phyloP scores from a whole-genome alignment of 2,888 invertebrate species.

The Nomada fucata region DNA sequence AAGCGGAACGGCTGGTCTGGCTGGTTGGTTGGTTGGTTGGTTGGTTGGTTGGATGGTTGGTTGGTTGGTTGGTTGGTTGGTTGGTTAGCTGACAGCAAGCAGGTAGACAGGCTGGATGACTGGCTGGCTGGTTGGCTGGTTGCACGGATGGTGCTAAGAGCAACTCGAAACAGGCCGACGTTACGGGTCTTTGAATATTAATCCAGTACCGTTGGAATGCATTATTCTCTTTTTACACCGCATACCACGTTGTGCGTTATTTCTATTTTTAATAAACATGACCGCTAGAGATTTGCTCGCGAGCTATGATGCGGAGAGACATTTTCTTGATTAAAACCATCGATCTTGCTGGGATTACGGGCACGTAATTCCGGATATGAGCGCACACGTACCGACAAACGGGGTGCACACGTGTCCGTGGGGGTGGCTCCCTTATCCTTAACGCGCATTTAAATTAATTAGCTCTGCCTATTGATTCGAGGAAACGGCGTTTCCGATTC shows the following conservation, averaged over 20 bases:
- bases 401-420: not conserved
- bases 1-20: constrained; percentile 27
- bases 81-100: not conserved
- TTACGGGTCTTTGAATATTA: constrained; percentile 56
- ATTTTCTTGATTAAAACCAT: constrained; percentile 80
- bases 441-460: constrained; percentile 55
- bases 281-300: constrained; percentile 68
- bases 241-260: constrained; percentile 49
- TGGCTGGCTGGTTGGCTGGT: not conserved
- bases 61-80: not conserved
- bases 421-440: constrained; percentile 26
- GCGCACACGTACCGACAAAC: constrained; percentile 18
- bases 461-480: constrained; percentile 28
- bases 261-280: constrained; percentile 72
- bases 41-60: not conserved
- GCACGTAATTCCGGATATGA: constrained; percentile 66
- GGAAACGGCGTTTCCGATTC: not conserved
- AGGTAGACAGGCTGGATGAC: not conserved
- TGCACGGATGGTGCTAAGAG: constrained; percentile 35
- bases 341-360: constrained; percentile 75
- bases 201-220: constrained; percentile 60
- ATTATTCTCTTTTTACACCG: constrained; percentile 50
- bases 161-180: constrained; percentile 26
- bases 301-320: constrained; percentile 74
- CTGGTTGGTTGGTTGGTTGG: not conserved